Evolutionary conservation across 1,140 invertebrate species (phyloP), one percentile per base, ranked within the genome.

Genomic region (Heliconius hewitsoni): DNA sequence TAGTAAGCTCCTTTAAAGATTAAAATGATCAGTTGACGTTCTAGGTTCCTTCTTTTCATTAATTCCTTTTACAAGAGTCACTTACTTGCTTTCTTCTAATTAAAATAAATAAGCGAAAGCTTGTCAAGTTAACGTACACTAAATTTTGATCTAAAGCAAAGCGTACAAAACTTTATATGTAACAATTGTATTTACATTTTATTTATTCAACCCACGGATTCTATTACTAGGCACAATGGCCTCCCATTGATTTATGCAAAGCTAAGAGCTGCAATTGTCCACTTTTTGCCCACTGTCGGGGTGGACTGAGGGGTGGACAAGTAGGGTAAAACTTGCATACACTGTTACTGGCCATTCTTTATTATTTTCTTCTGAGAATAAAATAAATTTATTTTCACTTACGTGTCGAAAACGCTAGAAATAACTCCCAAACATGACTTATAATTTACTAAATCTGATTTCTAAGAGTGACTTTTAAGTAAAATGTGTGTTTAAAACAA

Each of bases 191-290:
- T 80, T 79, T 60, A 73, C 74, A 77, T 80, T 83, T 87, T 89
- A 91, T 88, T 82, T 90, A 88, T 85, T 85, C 82, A 82, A 84
- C 86, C 86, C 82, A 82, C 76, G 79, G 81, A 76, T 76, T 79
- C 39, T 70, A 71, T 52, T 74, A 76, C 71, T 71, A 80, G 73
- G 84, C 80, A 87, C 85, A 88, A 90, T 89, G 78, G 84, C 76
- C 76, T 74, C 77, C 84, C 85, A 89, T 91, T 90, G 88, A 92
- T 91, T 85, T 91, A 91, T 90, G 90, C 90, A 93, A 88, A 90
- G 86, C 83, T 86, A 86, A 80, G 81, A 79, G 78, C 86, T 91
- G 90, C 91, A 92, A 90, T 91, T 89, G 89, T 90, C 90, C 90
- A 87, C 87, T 90, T 91, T 91, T 88, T 91, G 90, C 85, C 83